Base-by-base conservation (phyloP, 2,888 invertebrate species). In the Gnatocerus cornutus region DNA sequence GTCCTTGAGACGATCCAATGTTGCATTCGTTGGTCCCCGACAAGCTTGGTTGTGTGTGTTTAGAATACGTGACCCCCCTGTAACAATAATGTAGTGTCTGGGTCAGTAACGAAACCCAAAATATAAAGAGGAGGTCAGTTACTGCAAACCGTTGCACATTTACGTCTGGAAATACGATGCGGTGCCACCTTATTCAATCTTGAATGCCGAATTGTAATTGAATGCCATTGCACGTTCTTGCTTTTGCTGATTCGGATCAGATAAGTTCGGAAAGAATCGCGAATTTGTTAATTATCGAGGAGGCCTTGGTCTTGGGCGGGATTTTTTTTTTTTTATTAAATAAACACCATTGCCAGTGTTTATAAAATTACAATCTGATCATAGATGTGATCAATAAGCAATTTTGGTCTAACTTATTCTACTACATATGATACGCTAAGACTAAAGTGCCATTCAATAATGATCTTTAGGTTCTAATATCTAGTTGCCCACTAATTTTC, bases 41-140 rank as follows among this genome's bases (percentile, higher is more conserved):
- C 62, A 37, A 50, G 62, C 50, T 50, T 50, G 61, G 62, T 48
- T 67, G 62, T 56, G 52, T 66, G 37, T 72, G 66, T 71, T 73
- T 73, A 67, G 61, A 68, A 73, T 70, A 72, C 73, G 69, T 74
- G 77, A 76, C 75, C 77, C 74, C 65, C 71, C 73, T 33, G 65
- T 71, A 75, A 72, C 72, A 73, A 73, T 69, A 71, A 71, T 67
- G 58, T 71, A 71, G 73, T 76, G 75, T 52, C 74, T 72, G 67
- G 75, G 77, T 77, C 75, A 77, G 77, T 73, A 74, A 76, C 75
- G 73, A 69, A 68, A 70, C 66, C 68, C 65, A 71, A 74, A 69
- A 68, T 56, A 65, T 53, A 68, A 70, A 66, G 62, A 62, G 41
- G 46, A 68, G 68, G 63, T 62, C 70, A 62, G 69, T 63, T 69